Conservation (phyloP, 2,113 vertebrate genomes). For the Spea bombifrons region DNA sequence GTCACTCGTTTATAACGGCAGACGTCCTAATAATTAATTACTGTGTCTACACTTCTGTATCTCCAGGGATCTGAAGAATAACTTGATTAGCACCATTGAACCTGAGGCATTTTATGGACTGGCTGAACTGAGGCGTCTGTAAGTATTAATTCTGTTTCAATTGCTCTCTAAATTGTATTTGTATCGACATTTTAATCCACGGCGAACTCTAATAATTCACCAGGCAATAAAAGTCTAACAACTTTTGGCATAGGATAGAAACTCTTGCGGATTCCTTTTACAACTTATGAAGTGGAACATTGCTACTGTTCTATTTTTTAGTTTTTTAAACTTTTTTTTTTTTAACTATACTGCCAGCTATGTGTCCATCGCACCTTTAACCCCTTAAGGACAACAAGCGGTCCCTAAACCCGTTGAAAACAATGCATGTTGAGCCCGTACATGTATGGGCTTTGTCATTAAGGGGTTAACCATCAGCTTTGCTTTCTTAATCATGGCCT, state of each 20-base stretch:
- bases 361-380: too few species aligned
- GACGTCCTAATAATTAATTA: constrained; percentile 47
- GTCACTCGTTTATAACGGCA: background rate
- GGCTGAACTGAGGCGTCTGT: constrained; percentile 75
- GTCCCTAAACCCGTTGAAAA: too few species aligned
- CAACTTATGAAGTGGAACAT: background rate
- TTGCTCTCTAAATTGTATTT: constrained; percentile 52
- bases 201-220: constrained; percentile 47
- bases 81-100: constrained; percentile 80
- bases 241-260: constrained; percentile 20
- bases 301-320: too few species aligned
- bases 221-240: constrained; percentile 48
- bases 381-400: too few species aligned
- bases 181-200: constrained; percentile 50
- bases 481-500: too few species aligned
- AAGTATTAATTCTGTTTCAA: constrained; percentile 68
- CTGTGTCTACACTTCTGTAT: constrained; percentile 55
- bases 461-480: too few species aligned
- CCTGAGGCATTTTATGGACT: constrained; percentile 79
- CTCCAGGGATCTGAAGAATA: constrained; percentile 81
- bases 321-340: too few species aligned
- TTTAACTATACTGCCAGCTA: too few species aligned
- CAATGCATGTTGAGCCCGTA: too few species aligned
- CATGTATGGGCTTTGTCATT: too few species aligned
- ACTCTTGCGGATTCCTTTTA: background rate